These are phyloP conservation scores for Zaprionus africanus DNA, from an alignment of 1,140 invertebrate species.

Conservation along the genomic window DNA sequence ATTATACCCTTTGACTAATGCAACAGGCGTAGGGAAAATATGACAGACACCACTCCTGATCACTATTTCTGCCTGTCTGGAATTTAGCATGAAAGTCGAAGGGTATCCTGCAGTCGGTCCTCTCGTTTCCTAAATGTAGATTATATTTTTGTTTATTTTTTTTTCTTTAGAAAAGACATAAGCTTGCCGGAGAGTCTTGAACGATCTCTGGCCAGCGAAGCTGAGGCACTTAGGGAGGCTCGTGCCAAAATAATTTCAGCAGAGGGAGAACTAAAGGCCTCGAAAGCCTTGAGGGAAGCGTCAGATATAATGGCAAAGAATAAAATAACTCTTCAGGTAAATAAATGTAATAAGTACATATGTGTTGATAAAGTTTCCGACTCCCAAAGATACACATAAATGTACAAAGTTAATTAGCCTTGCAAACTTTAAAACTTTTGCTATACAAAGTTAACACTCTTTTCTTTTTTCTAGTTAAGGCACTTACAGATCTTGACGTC, in stretches of 20 bases:
- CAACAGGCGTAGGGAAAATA: too few relatives aligned
- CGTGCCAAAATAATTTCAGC: constrained; percentile 92
- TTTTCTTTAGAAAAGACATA: constrained; percentile 92
- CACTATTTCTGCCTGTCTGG: too few relatives aligned
- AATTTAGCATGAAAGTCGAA: too few relatives aligned
- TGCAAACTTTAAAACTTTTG: too few relatives aligned
- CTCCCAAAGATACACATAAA: too few relatives aligned
- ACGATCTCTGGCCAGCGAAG: constrained; percentile 93
- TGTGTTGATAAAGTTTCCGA: background rate
- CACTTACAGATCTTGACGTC: constrained; percentile 93
- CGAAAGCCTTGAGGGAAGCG: constrained; percentile 94
- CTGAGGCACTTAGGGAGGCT: constrained; percentile 90
- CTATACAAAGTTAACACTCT: background rate
- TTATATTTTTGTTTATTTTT: background rate
- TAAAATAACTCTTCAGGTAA: constrained; percentile 93
- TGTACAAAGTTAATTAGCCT: too few relatives aligned
- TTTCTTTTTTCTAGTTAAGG: constrained; percentile 43
- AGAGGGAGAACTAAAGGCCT: constrained; percentile 95
- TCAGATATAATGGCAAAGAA: constrained; percentile 95
- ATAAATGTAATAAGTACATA: background rate
- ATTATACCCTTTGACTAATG: too few relatives aligned
- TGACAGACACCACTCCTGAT: too few relatives aligned
- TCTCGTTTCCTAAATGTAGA: background rate
- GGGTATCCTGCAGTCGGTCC: too few relatives aligned
- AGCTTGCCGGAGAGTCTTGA: constrained; percentile 92